Base-by-base conservation (phyloP, 2,113 vertebrate species). In the Gyps fulvus region DNA sequence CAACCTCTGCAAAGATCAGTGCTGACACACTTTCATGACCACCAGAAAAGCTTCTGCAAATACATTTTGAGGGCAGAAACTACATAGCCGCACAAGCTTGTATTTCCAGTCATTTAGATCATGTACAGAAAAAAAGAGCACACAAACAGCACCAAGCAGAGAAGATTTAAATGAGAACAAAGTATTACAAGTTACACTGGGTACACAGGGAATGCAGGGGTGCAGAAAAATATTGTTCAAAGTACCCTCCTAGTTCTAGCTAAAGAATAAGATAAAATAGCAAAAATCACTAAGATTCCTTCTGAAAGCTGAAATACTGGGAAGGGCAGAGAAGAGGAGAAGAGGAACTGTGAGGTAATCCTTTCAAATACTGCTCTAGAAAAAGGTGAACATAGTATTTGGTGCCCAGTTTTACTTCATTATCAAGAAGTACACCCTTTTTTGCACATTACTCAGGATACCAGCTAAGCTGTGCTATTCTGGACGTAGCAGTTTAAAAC, bases 11-110 rank as follows among this genome's bases (percentile, higher is more conserved):
- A 63, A 87, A 29, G 8, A 63, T 29, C 13, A 29, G 13, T 31
- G 10, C 34, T 52, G 20, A 50, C 9, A 67, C 10, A 13, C 0
- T 0, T 82, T 71, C n/a, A 55, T 42, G 47, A 34, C 20, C 1
- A 3, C 16, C 22, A 69, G 42, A 66, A 87, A 80, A 79, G 2
- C 8, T 38, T 71, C 26, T 45, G 13, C 11, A 85, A 91, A 74
- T 19, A 59, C 8, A 31, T 84, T 85, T 54, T 52, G 8, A 79
- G 13, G 26, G 12, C 17, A 88, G 20, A 73, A 80, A 36, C 9
- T 50, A 38, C 21, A 69, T 23, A 59, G 23, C 21, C 49, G 63
- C 14, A 36, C 10, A 47, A 34, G 10, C 25, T 61, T 73, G 22
- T 40, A 55, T 50, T 67, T 71, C 9, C 4, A 47, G 26, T 34